Base-by-base conservation (phyloP, 23 tunicate genomes). In the Styela clava region DNA sequence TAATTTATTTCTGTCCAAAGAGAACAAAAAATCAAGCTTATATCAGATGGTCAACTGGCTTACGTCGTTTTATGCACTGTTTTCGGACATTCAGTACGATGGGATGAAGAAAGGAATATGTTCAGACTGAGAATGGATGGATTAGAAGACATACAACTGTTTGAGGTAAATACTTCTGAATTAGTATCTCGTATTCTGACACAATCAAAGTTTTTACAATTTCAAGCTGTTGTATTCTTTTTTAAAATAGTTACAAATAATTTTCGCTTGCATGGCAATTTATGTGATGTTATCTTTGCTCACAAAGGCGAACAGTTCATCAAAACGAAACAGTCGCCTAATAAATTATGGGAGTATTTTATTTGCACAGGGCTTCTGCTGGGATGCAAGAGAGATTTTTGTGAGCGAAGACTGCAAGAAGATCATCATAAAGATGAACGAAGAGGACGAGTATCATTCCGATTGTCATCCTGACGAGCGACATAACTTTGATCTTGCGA, bases 351-450 rank as follows among this genome's bases (percentile, higher is more conserved):
- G n/a, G n/a, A n/a, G n/a, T n/a, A n/a, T n/a, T n/a, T n/a, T n/a
- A 29, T 25, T 67, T 1, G 2, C 30, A 67, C 22, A 89, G 95
- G 88, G 88, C 3, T 89, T 85, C 69, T 89, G 73, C 73, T 85
- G 88, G 95, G 95, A 89, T 20, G 88, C 89, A 9, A 69, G 88
- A 31, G 86, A 89, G 64, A 52, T 85, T 61, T 81, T 72, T 33
- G 31, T 89, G 29, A 51, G 71, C 28, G 67, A 76, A 26, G 83
- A 89, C 2, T 32, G 83, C 32, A 81, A 79, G n/a, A 89, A 85
- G 72, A 82, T 89, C 61, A 77, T 33, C 19, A 74, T 89, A 19
- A 73, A 74, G 27, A 37, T 89, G 52, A 64, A 73, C 16, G 77
- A 85, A 21, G 89, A 64, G n/a, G 36, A 68, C 36, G 86, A 85